Base-by-base conservation (phyloP, 2,113 vertebrate genomes). In the Ceyx melanurus region DNA sequence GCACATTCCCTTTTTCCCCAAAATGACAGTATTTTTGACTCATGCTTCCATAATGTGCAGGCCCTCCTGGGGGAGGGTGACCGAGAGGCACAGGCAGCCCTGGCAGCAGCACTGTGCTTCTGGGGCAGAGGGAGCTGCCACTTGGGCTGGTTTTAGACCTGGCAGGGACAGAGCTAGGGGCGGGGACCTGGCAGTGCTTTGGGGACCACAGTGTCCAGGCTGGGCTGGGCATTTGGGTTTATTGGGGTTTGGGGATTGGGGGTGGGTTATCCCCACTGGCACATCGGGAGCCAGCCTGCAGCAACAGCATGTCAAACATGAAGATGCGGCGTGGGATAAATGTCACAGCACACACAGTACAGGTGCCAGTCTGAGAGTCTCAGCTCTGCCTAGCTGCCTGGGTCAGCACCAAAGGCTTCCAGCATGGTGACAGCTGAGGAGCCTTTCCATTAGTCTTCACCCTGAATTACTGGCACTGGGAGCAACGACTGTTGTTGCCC, bases 381-480 rank as follows among this genome's bases (percentile, higher is more conserved):
- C 8, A 3, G 22, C 14, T 42, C 45, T 18, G 9, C 29, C 45
- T 17, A 0, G 45, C 31, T 5, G 13, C 35, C 20, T 1, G 48
- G 48, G 22, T 22, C 48, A 0, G 29, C 35, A 31, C 31, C 1
- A 3, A 54, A 21, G 80, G n/a, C 26, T 54, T 31, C 58, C 48
- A 56, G 26, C 1, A 2, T 3, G 5, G n/a, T 3, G 0, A 10
- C 13, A 15, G 48, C 40, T 25, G n/a, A 54, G 10, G 40, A 64
- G 13, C n/a, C 58, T 31, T 54, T 37, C 58, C 16, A 3, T n/a
- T 25, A n/a, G 40, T 42, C 68, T 16, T 46, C 58, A 21, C 33
- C 22, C 70, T 13, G 12, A 26, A 37, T 15, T 9, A 11, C 28
- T 25, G 25, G 23, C 62, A 25, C 25, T 25, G 72, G 29, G 71